Percentiles rank a stretch among this genome's conserved stretches.
Conservation (phyloP, 2,113 vertebrate species). For the Leucoraja erinaceus region DNA sequence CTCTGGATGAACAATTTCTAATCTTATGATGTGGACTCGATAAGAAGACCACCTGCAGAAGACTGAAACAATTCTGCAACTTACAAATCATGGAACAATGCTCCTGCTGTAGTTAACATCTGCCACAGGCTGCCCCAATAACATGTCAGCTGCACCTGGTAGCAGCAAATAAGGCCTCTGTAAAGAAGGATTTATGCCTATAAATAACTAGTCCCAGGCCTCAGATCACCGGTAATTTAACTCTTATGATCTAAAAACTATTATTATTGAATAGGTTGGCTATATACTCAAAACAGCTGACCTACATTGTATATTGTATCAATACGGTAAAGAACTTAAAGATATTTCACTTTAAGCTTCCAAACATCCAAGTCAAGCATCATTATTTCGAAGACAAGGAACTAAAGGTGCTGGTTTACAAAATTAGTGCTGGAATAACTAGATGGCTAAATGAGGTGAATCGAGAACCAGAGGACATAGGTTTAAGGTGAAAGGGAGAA, state of each 20-base stretch:
- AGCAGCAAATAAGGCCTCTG: neutral
- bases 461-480: too few species aligned
- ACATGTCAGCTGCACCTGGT: slow-evolving; percentile 27
- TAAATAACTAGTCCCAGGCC: neutral
- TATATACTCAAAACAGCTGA: slow-evolving; percentile 22
- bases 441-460: too few species aligned
- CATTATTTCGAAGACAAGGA: neutral
- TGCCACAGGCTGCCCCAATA: neutral
- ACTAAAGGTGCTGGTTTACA: too few species aligned
- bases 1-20: too few species aligned
- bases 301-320: neutral
- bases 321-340: slow-evolving; percentile 3
- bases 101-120: neutral
- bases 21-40: too few species aligned
- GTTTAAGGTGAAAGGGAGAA: too few species aligned
- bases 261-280: neutral
- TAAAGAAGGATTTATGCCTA: neutral
- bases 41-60: too few species aligned
- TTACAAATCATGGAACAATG: neutral
- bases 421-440: too few species aligned
- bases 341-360: neutral
- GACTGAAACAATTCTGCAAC: too few species aligned
- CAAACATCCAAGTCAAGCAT: neutral
- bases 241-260: neutral
- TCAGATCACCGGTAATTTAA: neutral